These are phyloP conservation scores for Dipodomys stephensi DNA, from an alignment of 2,113 vertebrate species.

Conservation along the genomic window DNA sequence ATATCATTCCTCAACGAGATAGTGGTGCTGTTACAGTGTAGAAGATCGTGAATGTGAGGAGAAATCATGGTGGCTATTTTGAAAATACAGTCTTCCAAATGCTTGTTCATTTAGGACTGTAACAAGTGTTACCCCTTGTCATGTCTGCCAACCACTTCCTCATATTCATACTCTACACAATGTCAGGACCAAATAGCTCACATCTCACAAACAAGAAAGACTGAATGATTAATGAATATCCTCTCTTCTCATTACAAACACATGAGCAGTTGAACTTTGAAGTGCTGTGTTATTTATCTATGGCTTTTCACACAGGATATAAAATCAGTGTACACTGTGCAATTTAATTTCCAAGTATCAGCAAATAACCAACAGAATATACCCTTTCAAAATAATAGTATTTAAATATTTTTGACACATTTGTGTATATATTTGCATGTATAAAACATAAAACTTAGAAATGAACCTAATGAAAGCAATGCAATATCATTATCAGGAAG, in stretches of 20 bases:
- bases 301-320: not conserved
- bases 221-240: too few species aligned
- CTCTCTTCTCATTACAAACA: not conserved
- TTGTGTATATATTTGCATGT: not conserved
- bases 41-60: not conserved
- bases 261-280: not conserved
- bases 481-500: not conserved
- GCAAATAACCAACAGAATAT: not conserved
- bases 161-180: not conserved
- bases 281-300: not conserved
- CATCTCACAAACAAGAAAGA: not conserved
- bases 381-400: slow-evolving; percentile 22
- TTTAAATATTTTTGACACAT: not conserved
- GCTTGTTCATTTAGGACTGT: not conserved
- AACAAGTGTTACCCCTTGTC: not conserved
- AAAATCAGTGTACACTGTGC: not conserved
- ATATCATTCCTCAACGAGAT: not conserved
- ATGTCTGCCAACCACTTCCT: not conserved
- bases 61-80: not conserved
- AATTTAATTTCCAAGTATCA: slow-evolving; percentile 4
- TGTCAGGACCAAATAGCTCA: not conserved
- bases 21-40: not conserved
- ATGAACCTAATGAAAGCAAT: not conserved
- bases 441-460: not conserved
- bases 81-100: not conserved